Evolutionary conservation across 2,888 invertebrate species (phyloP), one percentile per base, ranked within the genome.

Genomic region (Sarcophaga variegata): DNA sequence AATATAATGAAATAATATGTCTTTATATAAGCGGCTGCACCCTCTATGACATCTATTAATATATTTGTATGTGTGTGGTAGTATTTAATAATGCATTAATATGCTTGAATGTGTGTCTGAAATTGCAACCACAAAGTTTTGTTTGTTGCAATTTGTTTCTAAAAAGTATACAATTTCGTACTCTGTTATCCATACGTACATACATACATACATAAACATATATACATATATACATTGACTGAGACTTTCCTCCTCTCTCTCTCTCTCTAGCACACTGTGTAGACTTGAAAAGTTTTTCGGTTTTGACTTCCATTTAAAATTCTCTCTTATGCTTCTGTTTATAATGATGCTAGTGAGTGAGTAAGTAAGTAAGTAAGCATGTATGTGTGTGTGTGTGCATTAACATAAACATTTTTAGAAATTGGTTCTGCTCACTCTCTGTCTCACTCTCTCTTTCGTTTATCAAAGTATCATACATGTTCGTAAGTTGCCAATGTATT

Each of bases 151-250:
- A 25, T 37, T 37, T 37, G 37, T 37, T 37, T 47, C 47, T 69
- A 70, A 70, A 81, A 64, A n/a, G 63, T 75, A 20, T 75, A 54
- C 72, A 75, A 62, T 22, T 75, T 76, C 63, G 70, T 63, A 75
- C 63, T n/a, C 3, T 49, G 5, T 49, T 67, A 67, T 67, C 10
- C 45, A 45, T 11, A 45, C 22, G 47, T 12, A 69, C 11, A 69
- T 37, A 37, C 8, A 37, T 8, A 22, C 22, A 20, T 20, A 20
- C 20, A 22, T 1, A 22, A 5, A 4, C 27, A 27, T 27, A 37
- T 37, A 37, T 27, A 1, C 37, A 37, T 37, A 37, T 1, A 6
- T 37, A 37, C 37, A 37, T 8, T 37, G 8, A 37, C 37, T 37
- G 10, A 37, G 8, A 8, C 37, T 37, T 0, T 2, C 0, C 4